These are phyloP conservation scores for Hirtodrosophila cameraria DNA, from an alignment of 2,888 invertebrate genomes.

Conservation along the genomic window DNA sequence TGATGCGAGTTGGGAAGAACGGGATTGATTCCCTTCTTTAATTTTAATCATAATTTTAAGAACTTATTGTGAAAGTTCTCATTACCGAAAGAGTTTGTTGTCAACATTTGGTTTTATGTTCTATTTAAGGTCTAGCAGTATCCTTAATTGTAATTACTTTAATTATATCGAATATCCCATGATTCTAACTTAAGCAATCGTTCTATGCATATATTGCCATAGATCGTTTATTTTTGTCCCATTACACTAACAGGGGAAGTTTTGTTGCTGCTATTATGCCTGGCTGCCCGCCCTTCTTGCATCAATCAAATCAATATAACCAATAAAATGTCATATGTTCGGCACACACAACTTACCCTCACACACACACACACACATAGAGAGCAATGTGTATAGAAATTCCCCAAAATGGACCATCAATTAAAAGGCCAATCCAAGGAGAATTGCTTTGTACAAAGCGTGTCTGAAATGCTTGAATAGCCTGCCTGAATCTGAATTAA, in stretches of 20 bases:
- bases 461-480: conserved; percentile 25
- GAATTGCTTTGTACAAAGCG: not conserved
- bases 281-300: not conserved
- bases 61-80: too few relatives aligned
- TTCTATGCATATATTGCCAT: too few relatives aligned
- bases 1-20: too few relatives aligned
- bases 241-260: conserved; percentile 1
- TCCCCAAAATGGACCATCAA: conserved; percentile 40
- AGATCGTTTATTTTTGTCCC: conserved; percentile 35
- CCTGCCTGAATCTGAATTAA: conserved; percentile 14
- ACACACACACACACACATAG: not conserved
- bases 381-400: conserved; percentile 30
- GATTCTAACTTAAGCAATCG: too few relatives aligned
- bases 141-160: too few relatives aligned
- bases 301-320: conserved; percentile 46
- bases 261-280: not conserved
- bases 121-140: too few relatives aligned
- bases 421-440: conserved; percentile 22
- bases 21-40: too few relatives aligned
- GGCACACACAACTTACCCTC: conserved; percentile 6
- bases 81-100: too few relatives aligned
- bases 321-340: conserved; percentile 54
- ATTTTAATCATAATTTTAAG: too few relatives aligned
- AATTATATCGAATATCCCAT: too few relatives aligned
- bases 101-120: too few relatives aligned